Base-by-base conservation (phyloP, 2,888 invertebrate species). In the Kuschelorhynchus macadamiae region DNA sequence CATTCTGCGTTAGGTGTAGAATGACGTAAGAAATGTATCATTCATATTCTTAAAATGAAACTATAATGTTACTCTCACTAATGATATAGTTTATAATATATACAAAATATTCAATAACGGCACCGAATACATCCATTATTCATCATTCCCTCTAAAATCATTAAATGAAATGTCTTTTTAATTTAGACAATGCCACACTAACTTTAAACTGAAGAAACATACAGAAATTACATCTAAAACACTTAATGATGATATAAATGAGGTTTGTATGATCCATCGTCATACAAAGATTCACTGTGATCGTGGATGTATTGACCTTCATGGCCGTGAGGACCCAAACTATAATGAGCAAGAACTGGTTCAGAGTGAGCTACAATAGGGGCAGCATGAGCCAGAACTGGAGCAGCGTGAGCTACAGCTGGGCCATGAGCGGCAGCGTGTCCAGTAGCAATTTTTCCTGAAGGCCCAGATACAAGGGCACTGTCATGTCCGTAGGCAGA, bases 261-360 rank as follows among this genome's bases (percentile, higher is more conserved):
- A 2, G 77, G 77, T 64, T 72, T 78, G 77, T 80, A 80, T 30
- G 78, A 78, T 44, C 80, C 80, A 66, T 80, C 79, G 59, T 80
- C 80, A 74, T 78, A 79, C 30, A 79, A 71, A 55, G 71, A 71
- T 47, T 80, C 79, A 17, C 67, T 67, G 67, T 76, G 66, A 66
- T 78, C 79, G 11, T 67, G 79, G 21, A 77, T 71, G 67, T 76
- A 79, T 71, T 77, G 76, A 14, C 79, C 79, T 73, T 79, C 79
- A 14, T 72, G 71, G 41, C 76, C 77, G 33, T 69, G 52, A 36
- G 49, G 49, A 49, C 33, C 39, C 14, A 46, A 18, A 16, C 30
- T 14, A 2, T 16, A 47, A 21, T 55, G 55, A 25, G 60, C 57
- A 44, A 50, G 17, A 53, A 33, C 55, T 18, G 55, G 25, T 14